A percentile compares a stretch with the other conserved stretches of the same genome.
These are phyloP conservation scores for Poecile montanus DNA, from an alignment of 2,797 vertebrate genomes.

Conservation along the genomic window DNA sequence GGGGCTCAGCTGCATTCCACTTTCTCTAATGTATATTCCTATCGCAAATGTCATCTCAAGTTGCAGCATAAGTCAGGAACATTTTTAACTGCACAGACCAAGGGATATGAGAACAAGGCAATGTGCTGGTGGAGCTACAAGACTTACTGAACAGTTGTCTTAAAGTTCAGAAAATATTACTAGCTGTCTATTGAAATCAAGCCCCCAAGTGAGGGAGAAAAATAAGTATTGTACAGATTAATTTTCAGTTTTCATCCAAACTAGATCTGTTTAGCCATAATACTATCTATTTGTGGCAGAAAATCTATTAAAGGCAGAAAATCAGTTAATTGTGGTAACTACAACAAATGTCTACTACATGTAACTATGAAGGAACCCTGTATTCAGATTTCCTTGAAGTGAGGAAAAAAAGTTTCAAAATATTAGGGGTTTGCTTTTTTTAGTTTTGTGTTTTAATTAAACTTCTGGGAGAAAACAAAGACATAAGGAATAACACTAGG, in stretches of 20 bases:
- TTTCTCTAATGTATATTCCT: not conserved
- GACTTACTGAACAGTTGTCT: not conserved
- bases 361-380: not conserved
- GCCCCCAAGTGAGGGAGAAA: not conserved
- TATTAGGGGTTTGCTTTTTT: fast-evolving
- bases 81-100: not conserved
- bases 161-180: not conserved
- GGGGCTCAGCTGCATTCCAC: not conserved
- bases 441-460: not conserved
- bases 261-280: not conserved
- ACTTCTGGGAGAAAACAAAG: not conserved
- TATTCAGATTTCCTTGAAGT: not conserved
- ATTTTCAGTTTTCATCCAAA: not conserved
- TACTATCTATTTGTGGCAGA: not conserved
- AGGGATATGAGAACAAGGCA: not conserved
- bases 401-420: not conserved
- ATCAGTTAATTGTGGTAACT: not conserved
- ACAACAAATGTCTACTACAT: not conserved
- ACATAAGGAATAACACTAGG: not conserved
- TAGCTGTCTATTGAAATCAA: not conserved
- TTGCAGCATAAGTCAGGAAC: not conserved
- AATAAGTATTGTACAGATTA: not conserved
- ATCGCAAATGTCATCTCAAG: not conserved
- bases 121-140: not conserved
- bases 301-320: not conserved